phyloP scores from a whole-genome alignment of 2,113 vertebrate genomes.

The Falco punctatus region DNA sequence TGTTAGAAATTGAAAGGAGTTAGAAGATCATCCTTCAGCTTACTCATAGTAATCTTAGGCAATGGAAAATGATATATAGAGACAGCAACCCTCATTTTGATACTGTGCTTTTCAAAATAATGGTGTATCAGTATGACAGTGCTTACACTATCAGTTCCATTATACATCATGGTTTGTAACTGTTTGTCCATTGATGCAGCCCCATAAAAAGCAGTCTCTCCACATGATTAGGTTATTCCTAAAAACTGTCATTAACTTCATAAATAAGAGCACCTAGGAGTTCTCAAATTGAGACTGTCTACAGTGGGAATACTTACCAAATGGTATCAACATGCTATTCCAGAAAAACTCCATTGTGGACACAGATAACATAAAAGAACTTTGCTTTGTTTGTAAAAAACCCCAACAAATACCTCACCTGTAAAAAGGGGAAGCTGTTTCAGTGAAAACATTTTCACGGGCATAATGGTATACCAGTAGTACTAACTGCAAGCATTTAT shows the following conservation, averaged over 20 bases:
- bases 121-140: not conserved
- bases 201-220: not conserved
- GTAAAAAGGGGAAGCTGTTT: not conserved
- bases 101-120: not conserved
- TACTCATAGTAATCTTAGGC: not conserved
- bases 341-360: not conserved
- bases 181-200: not conserved
- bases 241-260: not conserved
- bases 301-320: not conserved
- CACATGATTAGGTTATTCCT: not conserved
- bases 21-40: not conserved
- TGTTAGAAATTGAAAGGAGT: constrained; percentile 18
- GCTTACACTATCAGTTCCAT: not conserved
- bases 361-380: not conserved
- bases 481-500: not conserved
- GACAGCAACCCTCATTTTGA: not conserved
- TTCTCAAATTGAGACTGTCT: not conserved
- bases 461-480: not conserved
- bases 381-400: not conserved
- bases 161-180: not conserved
- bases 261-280: not conserved
- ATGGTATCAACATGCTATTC: not conserved
- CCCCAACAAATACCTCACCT: not conserved
- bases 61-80: not conserved
- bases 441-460: not conserved